These are phyloP conservation scores for Pomacea canaliculata DNA, from an alignment of 2,888 invertebrate genomes.

Conservation along the genomic window DNA sequence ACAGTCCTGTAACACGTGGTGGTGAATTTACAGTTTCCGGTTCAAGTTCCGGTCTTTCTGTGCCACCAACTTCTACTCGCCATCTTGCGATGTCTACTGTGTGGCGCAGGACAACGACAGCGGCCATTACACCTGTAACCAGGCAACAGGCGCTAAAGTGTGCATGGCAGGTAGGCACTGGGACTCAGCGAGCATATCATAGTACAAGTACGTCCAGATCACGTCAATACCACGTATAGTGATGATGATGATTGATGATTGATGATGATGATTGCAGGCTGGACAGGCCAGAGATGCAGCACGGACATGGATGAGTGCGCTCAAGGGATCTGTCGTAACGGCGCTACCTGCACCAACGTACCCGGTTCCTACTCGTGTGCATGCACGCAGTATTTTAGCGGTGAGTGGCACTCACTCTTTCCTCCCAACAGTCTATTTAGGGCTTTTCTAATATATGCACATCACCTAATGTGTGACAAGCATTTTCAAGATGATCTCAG, in stretches of 20 bases:
- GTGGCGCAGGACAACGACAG: conserved; percentile 75
- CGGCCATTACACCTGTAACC: conserved; percentile 88
- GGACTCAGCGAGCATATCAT: neutral
- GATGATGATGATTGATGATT: too few relatives aligned
- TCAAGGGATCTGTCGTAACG: conserved; percentile 13
- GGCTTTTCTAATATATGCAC: too few relatives aligned
- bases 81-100: conserved; percentile 59
- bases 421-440: neutral
- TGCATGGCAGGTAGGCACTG: conserved; percentile 32
- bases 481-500: too few relatives aligned
- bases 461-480: too few relatives aligned
- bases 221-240: neutral
- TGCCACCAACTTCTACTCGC: conserved; percentile 66
- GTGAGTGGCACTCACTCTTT: conserved; percentile 1
- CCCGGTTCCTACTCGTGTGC: conserved; percentile 28
- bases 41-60: conserved; percentile 60
- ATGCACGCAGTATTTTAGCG: conserved; percentile 27
- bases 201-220: too few relatives aligned
- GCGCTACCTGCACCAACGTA: conserved; percentile 22
- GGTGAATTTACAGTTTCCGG: conserved; percentile 25
- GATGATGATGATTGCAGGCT: conserved; percentile 20
- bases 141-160: conserved; percentile 71
- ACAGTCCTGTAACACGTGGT: too few relatives aligned
- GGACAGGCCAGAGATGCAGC: conserved; percentile 28
- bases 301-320: conserved; percentile 30